phyloP scores from a whole-genome alignment of 2,888 invertebrate species.

The Polietes domitor region DNA sequence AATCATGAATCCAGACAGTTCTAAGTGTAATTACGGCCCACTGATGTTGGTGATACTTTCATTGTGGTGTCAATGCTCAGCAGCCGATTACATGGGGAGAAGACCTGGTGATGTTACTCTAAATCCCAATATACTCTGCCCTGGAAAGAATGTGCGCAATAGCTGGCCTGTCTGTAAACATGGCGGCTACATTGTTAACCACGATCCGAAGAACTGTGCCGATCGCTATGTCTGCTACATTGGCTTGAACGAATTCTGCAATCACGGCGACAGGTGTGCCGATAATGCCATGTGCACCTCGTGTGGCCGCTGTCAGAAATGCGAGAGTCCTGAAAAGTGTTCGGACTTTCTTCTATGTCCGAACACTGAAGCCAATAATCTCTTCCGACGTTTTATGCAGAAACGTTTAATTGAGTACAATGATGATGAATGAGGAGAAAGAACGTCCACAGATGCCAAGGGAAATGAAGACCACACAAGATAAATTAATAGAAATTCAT shows the following conservation, averaged over 20 bases:
- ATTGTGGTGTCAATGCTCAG: constrained; percentile 32
- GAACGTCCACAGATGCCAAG: no score
- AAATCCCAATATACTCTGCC: constrained; percentile 58
- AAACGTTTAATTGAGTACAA: constrained; percentile 38
- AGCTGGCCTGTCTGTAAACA: constrained; percentile 50
- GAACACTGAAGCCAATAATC: constrained; percentile 11
- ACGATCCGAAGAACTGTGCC: constrained; percentile 53
- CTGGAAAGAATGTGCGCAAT: constrained; percentile 43
- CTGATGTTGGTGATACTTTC: constrained; percentile 17
- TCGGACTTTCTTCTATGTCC: constrained; percentile 56
- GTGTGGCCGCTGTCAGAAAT: constrained; percentile 65
- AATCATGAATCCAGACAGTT: constrained; percentile 17
- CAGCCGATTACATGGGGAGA: background rate
- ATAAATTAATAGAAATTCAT: no score
- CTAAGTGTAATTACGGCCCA: background rate
- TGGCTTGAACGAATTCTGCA: constrained; percentile 50
- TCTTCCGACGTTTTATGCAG: constrained; percentile 44
- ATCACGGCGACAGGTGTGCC: constrained; percentile 53
- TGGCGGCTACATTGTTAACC: constrained; percentile 63
- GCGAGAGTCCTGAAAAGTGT: constrained; percentile 50
- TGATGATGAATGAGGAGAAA: constrained; percentile 13
- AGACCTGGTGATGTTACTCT: background rate
- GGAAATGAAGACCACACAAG: background rate
- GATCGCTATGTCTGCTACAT: constrained; percentile 62
- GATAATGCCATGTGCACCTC: constrained; percentile 51